A percentile compares a stretch with the other conserved stretches of the same genome.
Evolutionary conservation across 2,797 vertebrate species (phyloP).

Genomic region (Enteromius afrohamiltoni): DNA sequence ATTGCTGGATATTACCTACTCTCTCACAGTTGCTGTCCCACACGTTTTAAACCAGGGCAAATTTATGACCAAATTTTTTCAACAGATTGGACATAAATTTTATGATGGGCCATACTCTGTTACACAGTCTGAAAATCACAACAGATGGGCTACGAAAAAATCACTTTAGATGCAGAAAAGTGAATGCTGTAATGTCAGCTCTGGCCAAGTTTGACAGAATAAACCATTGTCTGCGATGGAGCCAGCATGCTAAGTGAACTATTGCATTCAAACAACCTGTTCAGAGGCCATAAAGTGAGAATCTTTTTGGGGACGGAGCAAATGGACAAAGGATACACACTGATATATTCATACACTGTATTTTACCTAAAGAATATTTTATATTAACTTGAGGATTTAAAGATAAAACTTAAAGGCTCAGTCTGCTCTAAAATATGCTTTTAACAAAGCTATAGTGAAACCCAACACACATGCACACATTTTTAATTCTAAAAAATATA

Average conservation of each 20-base stretch:
- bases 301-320: constrained; percentile 28
- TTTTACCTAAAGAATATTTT: not conserved
- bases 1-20: constrained; percentile 20
- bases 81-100: constrained; percentile 52
- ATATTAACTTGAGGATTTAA: not conserved
- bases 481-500: not conserved
- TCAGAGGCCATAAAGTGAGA: constrained; percentile 47
- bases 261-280: constrained; percentile 50
- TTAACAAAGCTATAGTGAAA: not conserved
- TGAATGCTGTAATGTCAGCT: constrained; percentile 31
- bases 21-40: constrained; percentile 11
- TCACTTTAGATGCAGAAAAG: constrained; percentile 47
- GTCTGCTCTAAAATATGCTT: not conserved
- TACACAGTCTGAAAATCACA: constrained; percentile 39
- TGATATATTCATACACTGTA: not conserved
- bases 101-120: constrained; percentile 43
- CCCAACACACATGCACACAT: not conserved
- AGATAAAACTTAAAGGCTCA: not conserved
- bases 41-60: constrained; percentile 15
- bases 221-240: constrained; percentile 31
- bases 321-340: constrained; percentile 2
- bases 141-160: constrained; percentile 55
- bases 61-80: constrained; percentile 41
- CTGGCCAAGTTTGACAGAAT: constrained; percentile 38
- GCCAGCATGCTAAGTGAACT: constrained; percentile 37